These are phyloP conservation scores for Astyanax mexicanus DNA, from an alignment of 2,797 vertebrate genomes.

Conservation along the genomic window DNA sequence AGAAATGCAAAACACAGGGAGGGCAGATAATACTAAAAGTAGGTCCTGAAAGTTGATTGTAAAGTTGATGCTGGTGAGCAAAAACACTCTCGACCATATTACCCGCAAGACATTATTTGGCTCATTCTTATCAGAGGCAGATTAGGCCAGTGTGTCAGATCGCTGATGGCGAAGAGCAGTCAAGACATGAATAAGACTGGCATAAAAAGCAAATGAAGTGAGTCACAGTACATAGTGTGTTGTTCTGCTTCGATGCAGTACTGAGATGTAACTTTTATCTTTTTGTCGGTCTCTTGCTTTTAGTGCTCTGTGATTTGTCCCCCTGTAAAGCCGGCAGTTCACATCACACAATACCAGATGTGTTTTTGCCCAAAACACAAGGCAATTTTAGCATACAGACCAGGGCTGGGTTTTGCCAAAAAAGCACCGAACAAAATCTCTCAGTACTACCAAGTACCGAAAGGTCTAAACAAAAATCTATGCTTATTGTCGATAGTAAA, in stretches of 20 bases:
- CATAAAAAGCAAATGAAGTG: conserved; percentile 32
- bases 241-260: no score
- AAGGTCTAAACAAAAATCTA: no score
- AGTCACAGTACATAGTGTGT: background rate
- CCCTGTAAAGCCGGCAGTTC: background rate
- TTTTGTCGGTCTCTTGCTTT: background rate
- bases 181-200: conserved; percentile 20
- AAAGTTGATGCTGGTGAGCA: conserved; percentile 2
- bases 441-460: no score
- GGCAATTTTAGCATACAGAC: no score
- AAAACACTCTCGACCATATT: conserved; percentile 38
- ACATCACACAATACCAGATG: no score
- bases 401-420: no score
- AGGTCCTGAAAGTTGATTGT: conserved; percentile 5
- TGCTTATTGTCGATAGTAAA: no score
- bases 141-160: conserved; percentile 8
- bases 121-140: conserved; percentile 18
- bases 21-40: background rate
- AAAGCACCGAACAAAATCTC: no score
- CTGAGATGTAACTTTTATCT: background rate
- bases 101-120: conserved; percentile 35
- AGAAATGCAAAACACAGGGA: background rate
- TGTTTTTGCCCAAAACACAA: no score
- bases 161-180: conserved; percentile 47
- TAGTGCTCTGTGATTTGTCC: background rate